Percentiles rank a stretch among this genome's conserved stretches.
Conservation (phyloP, 2,888 invertebrate genomes). For the Trichopoda pennipes region DNA sequence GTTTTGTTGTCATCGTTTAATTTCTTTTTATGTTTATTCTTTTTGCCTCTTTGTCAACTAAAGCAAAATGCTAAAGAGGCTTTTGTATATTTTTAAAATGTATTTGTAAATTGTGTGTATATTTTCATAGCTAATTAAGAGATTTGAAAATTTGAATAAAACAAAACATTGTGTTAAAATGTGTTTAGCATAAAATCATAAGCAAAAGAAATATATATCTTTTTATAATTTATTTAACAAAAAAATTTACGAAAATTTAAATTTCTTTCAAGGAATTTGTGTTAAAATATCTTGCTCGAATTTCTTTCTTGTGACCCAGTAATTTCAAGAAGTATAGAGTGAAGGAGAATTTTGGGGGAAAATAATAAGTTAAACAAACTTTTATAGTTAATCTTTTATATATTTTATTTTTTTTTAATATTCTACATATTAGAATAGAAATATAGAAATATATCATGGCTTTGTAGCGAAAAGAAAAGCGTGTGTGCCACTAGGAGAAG, state of each 20-base stretch:
- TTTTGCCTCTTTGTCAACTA: conserved; percentile 20
- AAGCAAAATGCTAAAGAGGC: conserved; percentile 45
- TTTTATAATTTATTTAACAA: neutral
- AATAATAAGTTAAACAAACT: neutral
- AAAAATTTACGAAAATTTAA: neutral
- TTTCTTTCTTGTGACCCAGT: conserved; percentile 35
- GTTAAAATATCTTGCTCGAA: conserved; percentile 2
- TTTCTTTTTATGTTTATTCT: conserved; percentile 34
- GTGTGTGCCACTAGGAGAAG: too few species aligned
- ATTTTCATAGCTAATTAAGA: conserved; percentile 63
- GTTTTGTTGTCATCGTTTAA: conserved; percentile 55
- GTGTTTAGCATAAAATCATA: conserved; percentile 43
- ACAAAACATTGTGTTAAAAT: conserved; percentile 50
- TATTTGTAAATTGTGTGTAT: neutral
- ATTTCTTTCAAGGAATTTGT: conserved; percentile 27
- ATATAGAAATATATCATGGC: too few species aligned
- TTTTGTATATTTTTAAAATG: conserved; percentile 7
- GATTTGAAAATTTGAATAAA: conserved; percentile 55
- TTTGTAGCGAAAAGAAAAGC: too few species aligned
- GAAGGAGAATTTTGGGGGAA: neutral
- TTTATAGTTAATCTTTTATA: too few species aligned
- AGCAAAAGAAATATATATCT: neutral
- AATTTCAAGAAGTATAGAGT: conserved; percentile 7
- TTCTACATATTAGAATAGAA: too few species aligned
- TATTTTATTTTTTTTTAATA: too few species aligned